phyloP scores from a whole-genome alignment of 30 jellyfish, hydroid and myxozoan genomes.

The Cassiopea andromeda region DNA sequence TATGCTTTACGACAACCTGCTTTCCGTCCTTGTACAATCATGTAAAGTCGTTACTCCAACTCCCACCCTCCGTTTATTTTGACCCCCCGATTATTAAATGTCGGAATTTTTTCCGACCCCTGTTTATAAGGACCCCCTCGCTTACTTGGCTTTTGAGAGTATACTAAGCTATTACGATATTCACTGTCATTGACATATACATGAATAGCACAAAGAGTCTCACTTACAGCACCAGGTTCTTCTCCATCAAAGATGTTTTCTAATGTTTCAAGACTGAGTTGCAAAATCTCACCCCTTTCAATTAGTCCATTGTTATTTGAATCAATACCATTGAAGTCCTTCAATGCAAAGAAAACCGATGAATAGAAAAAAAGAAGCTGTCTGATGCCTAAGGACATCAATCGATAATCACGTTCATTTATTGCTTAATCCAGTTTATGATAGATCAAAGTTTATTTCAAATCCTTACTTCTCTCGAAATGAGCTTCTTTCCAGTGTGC shows the following conservation, averaged over 20 bases:
- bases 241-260: conserved; percentile 47
- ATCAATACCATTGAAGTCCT: conserved; percentile 57
- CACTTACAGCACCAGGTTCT: conserved; percentile 67
- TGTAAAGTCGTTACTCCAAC: no score
- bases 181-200: no score
- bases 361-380: neutral
- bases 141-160: no score
- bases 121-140: no score
- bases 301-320: conserved; percentile 21
- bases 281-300: conserved; percentile 18
- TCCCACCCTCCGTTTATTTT: no score
- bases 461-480: conserved; percentile 4
- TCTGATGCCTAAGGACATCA: neutral
- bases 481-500: conserved; percentile 36
- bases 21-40: no score
- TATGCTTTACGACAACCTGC: no score
- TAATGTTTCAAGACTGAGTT: conserved; percentile 1
- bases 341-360: neutral
- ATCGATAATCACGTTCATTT: no score
- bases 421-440: neutral
- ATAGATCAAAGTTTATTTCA: neutral
- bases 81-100: no score
- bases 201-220: no score
- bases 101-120: no score
- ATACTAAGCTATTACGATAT: no score